These are phyloP conservation scores for Chrysolophus pictus DNA, from an alignment of 2,797 vertebrate species.

Conservation along the genomic window DNA sequence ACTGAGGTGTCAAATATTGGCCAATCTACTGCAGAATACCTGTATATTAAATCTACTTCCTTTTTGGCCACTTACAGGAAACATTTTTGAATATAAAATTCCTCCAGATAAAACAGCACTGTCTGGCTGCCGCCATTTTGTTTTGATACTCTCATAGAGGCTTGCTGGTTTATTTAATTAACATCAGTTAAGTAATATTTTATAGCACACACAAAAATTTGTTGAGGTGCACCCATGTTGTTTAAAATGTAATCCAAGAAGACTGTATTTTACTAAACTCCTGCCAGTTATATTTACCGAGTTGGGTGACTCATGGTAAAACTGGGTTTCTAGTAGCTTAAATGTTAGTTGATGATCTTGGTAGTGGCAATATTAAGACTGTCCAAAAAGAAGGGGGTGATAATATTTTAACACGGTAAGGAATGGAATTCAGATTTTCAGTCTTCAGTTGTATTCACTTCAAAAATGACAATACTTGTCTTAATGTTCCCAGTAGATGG, in stretches of 20 bases:
- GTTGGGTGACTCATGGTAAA: background rate
- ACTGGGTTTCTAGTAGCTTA: background rate
- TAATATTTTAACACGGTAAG: background rate
- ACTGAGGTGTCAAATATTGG: background rate
- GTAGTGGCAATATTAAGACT: background rate
- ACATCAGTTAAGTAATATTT: background rate
- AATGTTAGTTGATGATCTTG: background rate
- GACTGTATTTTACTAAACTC: background rate
- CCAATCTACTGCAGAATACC: no score
- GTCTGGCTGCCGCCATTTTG: background rate
- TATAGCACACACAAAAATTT: background rate
- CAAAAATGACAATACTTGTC: background rate
- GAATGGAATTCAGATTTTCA: background rate
- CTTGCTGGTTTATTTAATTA: background rate
- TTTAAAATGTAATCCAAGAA: background rate
- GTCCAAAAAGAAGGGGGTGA: background rate
- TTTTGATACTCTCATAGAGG: accelerated
- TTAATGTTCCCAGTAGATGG: background rate
- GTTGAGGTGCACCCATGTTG: no score
- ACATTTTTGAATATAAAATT: background rate
- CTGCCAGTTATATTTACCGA: background rate
- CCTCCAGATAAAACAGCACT: background rate
- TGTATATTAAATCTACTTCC: background rate
- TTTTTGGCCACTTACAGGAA: background rate
- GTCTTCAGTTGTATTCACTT: background rate